These are phyloP conservation scores for Merops nubicus DNA, from an alignment of 2,113 vertebrate genomes.

Conservation along the genomic window DNA sequence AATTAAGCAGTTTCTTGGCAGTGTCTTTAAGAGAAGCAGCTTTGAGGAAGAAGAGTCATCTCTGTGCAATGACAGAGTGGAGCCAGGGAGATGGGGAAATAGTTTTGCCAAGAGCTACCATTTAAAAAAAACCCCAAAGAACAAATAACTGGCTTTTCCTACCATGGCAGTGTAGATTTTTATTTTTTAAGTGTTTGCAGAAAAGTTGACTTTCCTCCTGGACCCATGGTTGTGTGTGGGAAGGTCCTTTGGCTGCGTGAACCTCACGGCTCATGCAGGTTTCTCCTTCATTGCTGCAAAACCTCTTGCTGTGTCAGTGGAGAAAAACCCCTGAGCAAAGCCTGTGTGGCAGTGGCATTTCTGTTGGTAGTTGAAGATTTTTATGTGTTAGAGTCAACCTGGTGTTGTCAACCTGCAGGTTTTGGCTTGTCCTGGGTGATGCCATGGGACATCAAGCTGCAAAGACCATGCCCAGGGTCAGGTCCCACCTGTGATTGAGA, in stretches of 20 bases:
- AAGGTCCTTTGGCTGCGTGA: neutral
- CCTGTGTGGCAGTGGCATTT: accelerated
- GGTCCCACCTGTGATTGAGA: neutral
- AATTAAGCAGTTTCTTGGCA: conserved; percentile 18
- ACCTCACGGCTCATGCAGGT: neutral
- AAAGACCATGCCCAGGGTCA: neutral
- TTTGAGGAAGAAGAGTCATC: neutral
- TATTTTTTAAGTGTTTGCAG: neutral
- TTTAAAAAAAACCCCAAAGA: neutral
- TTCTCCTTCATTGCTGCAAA: neutral
- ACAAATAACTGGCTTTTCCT: neutral
- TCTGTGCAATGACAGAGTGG: neutral
- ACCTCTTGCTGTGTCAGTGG: neutral
- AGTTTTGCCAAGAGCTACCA: neutral
- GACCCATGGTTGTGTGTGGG: accelerated
- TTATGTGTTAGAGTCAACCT: neutral
- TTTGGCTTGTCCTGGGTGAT: neutral
- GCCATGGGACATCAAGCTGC: neutral
- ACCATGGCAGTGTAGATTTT: neutral
- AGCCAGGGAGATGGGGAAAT: neutral
- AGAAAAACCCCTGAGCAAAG: neutral
- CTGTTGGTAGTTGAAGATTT: neutral
- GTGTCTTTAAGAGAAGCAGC: neutral
- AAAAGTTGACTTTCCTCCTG: neutral
- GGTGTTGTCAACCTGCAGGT: neutral